Conservation (phyloP, 2,797 vertebrate species). For the Triplophysa bombifrons region DNA sequence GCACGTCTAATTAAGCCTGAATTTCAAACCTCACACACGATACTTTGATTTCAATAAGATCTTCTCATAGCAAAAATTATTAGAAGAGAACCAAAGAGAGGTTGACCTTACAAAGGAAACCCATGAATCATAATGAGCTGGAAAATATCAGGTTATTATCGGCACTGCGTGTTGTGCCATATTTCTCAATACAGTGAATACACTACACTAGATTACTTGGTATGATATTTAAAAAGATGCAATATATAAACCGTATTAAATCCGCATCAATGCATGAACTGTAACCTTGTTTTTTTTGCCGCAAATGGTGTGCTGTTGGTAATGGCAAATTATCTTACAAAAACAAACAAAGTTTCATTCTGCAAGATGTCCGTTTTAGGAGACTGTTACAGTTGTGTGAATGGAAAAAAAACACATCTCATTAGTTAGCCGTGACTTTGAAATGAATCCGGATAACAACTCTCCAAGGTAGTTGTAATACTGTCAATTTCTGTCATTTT, state of each 20-base stretch:
- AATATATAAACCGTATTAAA: neutral
- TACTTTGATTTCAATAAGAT: constrained; percentile 35
- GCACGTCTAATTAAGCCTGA: constrained; percentile 17
- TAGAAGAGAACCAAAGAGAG: constrained; percentile 23
- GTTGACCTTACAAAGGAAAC: constrained; percentile 20
- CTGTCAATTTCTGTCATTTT: neutral
- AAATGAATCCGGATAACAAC: constrained; percentile 25
- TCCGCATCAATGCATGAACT: neutral
- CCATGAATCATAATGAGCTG: constrained; percentile 27
- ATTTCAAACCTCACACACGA: constrained; percentile 17
- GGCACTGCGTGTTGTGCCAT: neutral
- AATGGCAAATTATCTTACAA: neutral
- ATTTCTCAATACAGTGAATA: neutral
- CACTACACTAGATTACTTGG: neutral
- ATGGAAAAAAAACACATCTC: neutral
- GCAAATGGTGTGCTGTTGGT: neutral
- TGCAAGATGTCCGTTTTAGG: neutral
- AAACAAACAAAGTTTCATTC: constrained; percentile 6
- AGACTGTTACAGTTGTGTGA: neutral
- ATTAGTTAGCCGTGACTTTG: neutral
- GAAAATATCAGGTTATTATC: constrained; percentile 33
- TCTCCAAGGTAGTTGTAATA: constrained; percentile 13
- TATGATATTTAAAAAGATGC: constrained; percentile 24
- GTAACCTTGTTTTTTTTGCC: neutral
- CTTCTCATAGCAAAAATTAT: constrained; percentile 2